Evolutionary conservation across 2,797 vertebrate species (phyloP).

Genomic region (Esox lucius): DNA sequence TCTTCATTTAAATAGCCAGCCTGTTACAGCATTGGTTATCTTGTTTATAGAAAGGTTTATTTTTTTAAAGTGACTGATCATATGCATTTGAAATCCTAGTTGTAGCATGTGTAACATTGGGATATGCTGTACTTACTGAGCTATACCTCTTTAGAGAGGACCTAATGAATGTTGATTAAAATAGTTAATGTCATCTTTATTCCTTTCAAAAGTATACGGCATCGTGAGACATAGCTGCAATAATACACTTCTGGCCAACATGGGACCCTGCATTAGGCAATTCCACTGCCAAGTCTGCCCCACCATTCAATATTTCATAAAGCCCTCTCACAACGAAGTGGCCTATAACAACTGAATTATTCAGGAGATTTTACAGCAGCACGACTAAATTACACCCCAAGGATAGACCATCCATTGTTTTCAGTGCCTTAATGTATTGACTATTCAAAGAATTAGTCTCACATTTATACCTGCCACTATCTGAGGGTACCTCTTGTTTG

Average conservation of each 20-base stretch:
- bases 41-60: background rate
- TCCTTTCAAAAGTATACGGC: background rate
- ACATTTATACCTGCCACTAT: background rate
- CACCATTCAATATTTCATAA: slow-evolving; percentile 66
- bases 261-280: slow-evolving; percentile 27
- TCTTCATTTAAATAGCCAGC: background rate
- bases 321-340: slow-evolving; percentile 48
- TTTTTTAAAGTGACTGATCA: background rate
- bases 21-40: background rate
- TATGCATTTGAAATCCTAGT: background rate
- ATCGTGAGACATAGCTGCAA: background rate
- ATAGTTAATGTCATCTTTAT: background rate
- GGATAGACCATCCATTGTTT: slow-evolving; percentile 24
- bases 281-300: slow-evolving; percentile 41
- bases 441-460: slow-evolving; percentile 13
- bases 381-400: slow-evolving; percentile 65
- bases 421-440: slow-evolving; percentile 3
- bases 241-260: slow-evolving; percentile 30
- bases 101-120: too few relatives aligned
- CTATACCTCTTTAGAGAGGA: background rate
- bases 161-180: background rate
- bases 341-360: slow-evolving; percentile 69
- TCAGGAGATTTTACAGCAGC: slow-evolving; percentile 63
- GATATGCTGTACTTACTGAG: background rate
- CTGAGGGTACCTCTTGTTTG: slow-evolving; percentile 11